Evolutionary conservation across 1,140 invertebrate genomes (phyloP).

Genomic region (Diachasmimorpha longicaudata): DNA sequence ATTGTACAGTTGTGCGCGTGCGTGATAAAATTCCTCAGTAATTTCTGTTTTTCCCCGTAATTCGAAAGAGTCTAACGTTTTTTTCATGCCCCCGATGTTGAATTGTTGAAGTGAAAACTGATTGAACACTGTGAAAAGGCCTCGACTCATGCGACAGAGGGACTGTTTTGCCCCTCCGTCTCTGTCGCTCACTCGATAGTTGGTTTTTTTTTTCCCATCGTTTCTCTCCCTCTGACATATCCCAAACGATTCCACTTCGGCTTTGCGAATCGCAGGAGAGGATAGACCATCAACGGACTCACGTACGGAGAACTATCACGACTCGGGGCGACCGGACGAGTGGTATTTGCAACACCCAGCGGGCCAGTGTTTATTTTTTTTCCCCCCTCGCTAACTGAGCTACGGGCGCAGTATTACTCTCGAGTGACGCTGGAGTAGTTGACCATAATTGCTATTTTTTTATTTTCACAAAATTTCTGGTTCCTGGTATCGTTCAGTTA

Average conservation of each 20-base stretch:
- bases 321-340: background rate
- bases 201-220: background rate
- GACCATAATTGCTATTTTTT: background rate
- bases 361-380: no score
- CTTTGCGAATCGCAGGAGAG: constrained; percentile 11
- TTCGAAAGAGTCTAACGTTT: background rate
- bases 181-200: background rate
- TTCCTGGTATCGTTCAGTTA: background rate
- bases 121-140: background rate
- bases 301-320: constrained; percentile 5
- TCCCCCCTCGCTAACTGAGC: no score
- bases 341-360: background rate
- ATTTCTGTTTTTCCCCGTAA: background rate
- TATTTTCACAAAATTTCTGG: background rate
- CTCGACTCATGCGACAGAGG: background rate
- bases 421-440: background rate
- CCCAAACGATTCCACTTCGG: constrained; percentile 4
- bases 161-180: constrained; percentile 8
- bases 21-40: constrained; percentile 15
- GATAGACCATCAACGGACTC: background rate
- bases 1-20: constrained; percentile 49
- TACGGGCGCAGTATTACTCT: no score
- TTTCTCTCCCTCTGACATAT: constrained; percentile 10
- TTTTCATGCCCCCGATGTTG: background rate
- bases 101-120: background rate